Conservation (phyloP, 2,888 invertebrate species). For the Chrysolina americana region DNA sequence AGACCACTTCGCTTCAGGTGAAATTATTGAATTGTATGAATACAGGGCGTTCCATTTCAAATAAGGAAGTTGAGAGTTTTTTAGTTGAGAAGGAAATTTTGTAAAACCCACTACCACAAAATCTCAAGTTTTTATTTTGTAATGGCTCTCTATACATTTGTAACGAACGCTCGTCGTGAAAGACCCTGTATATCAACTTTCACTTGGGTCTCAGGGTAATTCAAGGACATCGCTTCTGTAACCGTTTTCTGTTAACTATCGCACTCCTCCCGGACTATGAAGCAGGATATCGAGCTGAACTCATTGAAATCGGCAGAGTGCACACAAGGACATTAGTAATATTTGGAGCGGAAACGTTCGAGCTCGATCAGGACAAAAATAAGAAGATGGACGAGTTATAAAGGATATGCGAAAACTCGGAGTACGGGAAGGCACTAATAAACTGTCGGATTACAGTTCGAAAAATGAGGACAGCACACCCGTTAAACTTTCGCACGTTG, state of each 20-base stretch:
- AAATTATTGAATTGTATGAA: too few relatives aligned
- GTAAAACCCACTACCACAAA: too few relatives aligned
- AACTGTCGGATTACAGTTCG: constrained; percentile 30
- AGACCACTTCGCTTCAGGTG: too few relatives aligned
- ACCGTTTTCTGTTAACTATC: not conserved
- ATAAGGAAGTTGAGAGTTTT: too few relatives aligned
- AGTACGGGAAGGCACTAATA: constrained; percentile 25
- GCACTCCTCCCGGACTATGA: not conserved
- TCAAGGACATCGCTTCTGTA: too few relatives aligned
- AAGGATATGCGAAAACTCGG: constrained; percentile 28
- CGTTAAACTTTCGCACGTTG: not conserved
- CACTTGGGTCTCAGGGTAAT: too few relatives aligned
- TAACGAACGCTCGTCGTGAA: too few relatives aligned
- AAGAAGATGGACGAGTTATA: constrained; percentile 33
- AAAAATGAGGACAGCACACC: constrained; percentile 21
- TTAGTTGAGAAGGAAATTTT: too few relatives aligned
- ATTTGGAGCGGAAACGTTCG: constrained; percentile 34
- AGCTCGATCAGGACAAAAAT: constrained; percentile 26
- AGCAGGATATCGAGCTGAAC: not conserved
- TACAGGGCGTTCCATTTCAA: too few relatives aligned
- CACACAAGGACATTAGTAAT: constrained; percentile 31
- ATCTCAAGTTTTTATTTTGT: too few relatives aligned
- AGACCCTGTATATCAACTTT: too few relatives aligned
- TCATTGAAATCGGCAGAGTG: constrained; percentile 16
- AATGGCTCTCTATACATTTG: too few relatives aligned